Conservation (phyloP, 1,140 invertebrate species). For the Calliopsis andreniformis region DNA sequence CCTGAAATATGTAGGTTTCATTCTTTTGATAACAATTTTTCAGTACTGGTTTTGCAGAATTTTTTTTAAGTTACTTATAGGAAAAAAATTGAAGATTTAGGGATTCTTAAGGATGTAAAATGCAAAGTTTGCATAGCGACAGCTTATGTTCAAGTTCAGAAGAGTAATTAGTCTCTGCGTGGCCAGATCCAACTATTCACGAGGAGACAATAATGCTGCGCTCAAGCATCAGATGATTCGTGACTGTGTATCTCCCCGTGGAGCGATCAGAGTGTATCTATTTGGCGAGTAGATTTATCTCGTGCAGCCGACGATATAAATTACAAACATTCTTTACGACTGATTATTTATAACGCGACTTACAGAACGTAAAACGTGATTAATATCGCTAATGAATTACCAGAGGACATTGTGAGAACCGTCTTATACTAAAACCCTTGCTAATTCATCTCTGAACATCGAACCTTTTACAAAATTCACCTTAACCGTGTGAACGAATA, state of each 20-base stretch:
- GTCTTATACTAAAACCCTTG: too few species aligned
- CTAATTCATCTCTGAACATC: too few species aligned
- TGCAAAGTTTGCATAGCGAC: too few species aligned
- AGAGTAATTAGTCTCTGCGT: background rate
- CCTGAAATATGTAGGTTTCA: too few species aligned
- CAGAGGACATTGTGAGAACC: background rate
- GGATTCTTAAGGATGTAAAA: too few species aligned
- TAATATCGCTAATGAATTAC: constrained; percentile 32
- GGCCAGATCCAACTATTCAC: constrained; percentile 15
- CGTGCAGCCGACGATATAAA: constrained; percentile 32
- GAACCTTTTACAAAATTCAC: too few species aligned
- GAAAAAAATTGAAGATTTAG: too few species aligned
- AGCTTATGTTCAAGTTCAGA: too few species aligned
- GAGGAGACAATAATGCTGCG: constrained; percentile 45
- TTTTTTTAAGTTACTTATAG: too few species aligned
- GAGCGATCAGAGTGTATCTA: constrained; percentile 51
- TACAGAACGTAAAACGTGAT: background rate
- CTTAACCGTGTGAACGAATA: background rate
- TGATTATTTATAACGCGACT: constrained; percentile 50
- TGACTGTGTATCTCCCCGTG: constrained; percentile 31
- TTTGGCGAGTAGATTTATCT: constrained; percentile 42
- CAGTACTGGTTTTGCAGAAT: too few species aligned
- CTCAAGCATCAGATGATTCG: constrained; percentile 26
- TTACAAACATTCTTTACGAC: constrained; percentile 20
- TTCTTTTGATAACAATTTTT: too few species aligned